phyloP scores from a whole-genome alignment of 1,140 invertebrate genomes.

The Dendrolimus punctatus region DNA sequence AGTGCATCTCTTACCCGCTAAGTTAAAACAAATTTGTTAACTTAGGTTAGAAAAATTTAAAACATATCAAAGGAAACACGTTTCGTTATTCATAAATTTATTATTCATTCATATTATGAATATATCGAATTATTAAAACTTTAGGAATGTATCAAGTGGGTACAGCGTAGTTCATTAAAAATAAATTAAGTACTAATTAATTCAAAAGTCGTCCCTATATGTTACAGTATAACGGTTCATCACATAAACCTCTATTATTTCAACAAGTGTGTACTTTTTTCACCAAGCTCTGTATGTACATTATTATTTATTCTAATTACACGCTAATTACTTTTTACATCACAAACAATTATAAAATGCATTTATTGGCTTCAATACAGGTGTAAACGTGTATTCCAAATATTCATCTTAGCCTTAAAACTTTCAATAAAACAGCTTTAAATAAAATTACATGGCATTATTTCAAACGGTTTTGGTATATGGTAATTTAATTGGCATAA shows the following conservation, averaged over 20 bases:
- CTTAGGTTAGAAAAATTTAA: too few relatives aligned
- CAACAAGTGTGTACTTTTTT: constrained; percentile 34
- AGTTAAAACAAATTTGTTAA: too few relatives aligned
- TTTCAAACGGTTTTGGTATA: too few relatives aligned
- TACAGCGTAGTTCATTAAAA: constrained; percentile 41
- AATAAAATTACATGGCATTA: too few relatives aligned
- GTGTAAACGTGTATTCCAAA: not conserved
- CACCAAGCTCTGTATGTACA: constrained; percentile 46
- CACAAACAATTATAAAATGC: constrained; percentile 22
- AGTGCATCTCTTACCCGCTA: too few relatives aligned
- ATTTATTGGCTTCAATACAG: constrained; percentile 20
- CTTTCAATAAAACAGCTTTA: too few relatives aligned
- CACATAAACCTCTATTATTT: constrained; percentile 40
- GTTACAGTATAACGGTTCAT: constrained; percentile 48
- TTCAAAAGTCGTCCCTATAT: constrained; percentile 36
- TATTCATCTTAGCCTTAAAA: too few relatives aligned
- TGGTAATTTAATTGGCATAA: too few relatives aligned
- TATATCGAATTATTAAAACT: constrained; percentile 48
- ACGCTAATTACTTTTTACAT: constrained; percentile 27
- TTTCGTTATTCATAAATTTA: constrained; percentile 15
- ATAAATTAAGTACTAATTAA: constrained; percentile 63
- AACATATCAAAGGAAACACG: too few relatives aligned
- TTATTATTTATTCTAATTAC: constrained; percentile 23
- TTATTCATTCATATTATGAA: constrained; percentile 55
- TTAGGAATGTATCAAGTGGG: constrained; percentile 55